Conservation (phyloP, 2,797 vertebrate genomes). For the Apodemus agrarius region DNA sequence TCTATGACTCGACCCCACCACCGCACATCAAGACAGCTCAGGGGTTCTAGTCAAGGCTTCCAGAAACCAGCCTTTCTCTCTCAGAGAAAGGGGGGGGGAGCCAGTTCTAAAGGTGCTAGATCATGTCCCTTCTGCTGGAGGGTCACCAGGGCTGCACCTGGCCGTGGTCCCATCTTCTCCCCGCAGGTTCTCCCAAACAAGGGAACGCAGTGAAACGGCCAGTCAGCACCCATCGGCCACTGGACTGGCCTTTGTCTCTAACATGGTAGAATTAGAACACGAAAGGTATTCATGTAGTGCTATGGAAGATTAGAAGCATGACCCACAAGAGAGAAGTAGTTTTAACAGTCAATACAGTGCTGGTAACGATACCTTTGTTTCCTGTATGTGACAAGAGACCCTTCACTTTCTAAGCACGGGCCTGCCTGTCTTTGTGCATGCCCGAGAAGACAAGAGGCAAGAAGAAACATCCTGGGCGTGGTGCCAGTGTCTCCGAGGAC, state of each 20-base stretch:
- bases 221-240: not conserved
- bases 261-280: conserved; percentile 67
- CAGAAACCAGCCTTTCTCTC: conserved; percentile 1
- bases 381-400: conserved; percentile 55
- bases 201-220: not conserved
- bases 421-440: not conserved
- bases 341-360: not conserved
- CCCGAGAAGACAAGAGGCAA: not conserved
- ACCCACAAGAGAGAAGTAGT: conserved; percentile 40
- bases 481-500: not conserved
- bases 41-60: conserved; percentile 63
- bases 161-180: not conserved
- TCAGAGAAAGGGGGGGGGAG: not conserved
- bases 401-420: not conserved
- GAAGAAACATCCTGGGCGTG: fast-evolving
- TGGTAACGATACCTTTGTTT: conserved; percentile 55
- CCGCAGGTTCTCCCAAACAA: conserved; percentile 34
- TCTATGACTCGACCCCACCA: not conserved
- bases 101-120: not conserved
- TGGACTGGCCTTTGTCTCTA: conserved; percentile 57
- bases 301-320: conserved; percentile 68
- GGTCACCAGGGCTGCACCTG: not conserved
- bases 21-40: not conserved
- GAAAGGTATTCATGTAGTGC: conserved; percentile 62
- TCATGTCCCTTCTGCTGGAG: not conserved